phyloP scores from a whole-genome alignment of 2,888 invertebrate genomes.

The Acanthosepion esculentum region DNA sequence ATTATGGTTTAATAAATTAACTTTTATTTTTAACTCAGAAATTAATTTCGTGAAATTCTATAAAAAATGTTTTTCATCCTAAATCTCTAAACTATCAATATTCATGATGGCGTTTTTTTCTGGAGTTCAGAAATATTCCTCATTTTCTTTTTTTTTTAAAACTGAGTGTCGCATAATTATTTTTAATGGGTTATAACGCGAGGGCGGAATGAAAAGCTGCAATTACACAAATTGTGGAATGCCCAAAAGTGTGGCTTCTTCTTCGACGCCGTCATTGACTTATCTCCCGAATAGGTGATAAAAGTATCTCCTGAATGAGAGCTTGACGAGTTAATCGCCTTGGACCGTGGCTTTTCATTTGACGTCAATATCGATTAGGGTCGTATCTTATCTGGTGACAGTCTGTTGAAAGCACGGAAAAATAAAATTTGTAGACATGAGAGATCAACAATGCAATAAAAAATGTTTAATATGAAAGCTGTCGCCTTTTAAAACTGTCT shows the following conservation, averaged over 20 bases:
- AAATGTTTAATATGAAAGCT: neutral
- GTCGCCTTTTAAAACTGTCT: neutral
- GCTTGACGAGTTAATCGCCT: neutral
- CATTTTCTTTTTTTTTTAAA: no score
- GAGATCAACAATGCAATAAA: neutral
- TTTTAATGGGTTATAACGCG: no score
- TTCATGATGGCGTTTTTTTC: no score
- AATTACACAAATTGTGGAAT: no score
- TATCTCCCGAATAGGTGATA: neutral
- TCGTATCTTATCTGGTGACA: neutral
- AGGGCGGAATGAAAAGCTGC: no score
- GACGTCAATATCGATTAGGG: neutral
- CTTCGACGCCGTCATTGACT: neutral
- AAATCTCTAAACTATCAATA: no score
- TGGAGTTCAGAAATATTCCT: no score
- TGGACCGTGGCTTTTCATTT: neutral
- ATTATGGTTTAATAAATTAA: no score
- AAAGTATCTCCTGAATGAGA: neutral
- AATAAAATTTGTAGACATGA: neutral
- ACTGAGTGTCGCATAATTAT: no score
- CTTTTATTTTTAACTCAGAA: no score
- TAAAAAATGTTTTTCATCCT: no score
- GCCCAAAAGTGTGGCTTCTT: neutral
- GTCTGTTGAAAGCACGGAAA: neutral
- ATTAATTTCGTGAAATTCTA: no score